These are phyloP conservation scores for Catagonus wagneri DNA, from an alignment of 2,113 vertebrate species.

Conservation along the genomic window DNA sequence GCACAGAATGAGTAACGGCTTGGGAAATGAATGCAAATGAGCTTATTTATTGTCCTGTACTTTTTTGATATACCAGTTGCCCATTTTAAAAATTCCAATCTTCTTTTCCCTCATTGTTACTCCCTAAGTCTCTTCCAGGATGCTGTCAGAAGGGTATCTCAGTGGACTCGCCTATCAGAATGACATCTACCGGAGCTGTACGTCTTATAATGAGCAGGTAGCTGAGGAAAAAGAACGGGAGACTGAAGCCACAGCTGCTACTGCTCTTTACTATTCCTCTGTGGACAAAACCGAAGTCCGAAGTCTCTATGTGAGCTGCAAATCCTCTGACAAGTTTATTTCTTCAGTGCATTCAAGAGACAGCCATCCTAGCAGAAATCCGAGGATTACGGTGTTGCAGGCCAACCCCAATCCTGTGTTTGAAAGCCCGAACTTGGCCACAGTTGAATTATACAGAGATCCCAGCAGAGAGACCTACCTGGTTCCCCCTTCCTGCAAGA, in stretches of 20 bases:
- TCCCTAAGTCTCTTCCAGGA: constrained; percentile 84
- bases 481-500: constrained; percentile 96
- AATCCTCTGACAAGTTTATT: constrained; percentile 79
- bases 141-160: constrained; percentile 96
- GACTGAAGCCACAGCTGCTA: constrained; percentile 71
- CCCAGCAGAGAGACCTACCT: constrained; percentile 90
- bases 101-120: constrained; percentile 18
- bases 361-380: constrained; percentile 76
- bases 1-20: neutral
- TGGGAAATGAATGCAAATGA: constrained; percentile 42
- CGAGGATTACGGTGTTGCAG: constrained; percentile 77
- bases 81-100: neutral
- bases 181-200: constrained; percentile 78
- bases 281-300: constrained; percentile 75
- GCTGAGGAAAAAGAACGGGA: constrained; percentile 80
- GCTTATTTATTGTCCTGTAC: neutral
- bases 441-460: constrained; percentile 84
- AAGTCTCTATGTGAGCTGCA: constrained; percentile 83
- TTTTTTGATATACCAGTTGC: neutral
- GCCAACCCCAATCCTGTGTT: constrained; percentile 54
- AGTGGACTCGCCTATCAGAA: constrained; percentile 88
- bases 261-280: constrained; percentile 79
- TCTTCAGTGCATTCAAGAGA: constrained; percentile 82
- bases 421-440: constrained; percentile 84
- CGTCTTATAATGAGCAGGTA: constrained; percentile 62